Evolutionary conservation across 1,140 invertebrate genomes (phyloP).

Genomic region (Leptinotarsa defecta): DNA sequence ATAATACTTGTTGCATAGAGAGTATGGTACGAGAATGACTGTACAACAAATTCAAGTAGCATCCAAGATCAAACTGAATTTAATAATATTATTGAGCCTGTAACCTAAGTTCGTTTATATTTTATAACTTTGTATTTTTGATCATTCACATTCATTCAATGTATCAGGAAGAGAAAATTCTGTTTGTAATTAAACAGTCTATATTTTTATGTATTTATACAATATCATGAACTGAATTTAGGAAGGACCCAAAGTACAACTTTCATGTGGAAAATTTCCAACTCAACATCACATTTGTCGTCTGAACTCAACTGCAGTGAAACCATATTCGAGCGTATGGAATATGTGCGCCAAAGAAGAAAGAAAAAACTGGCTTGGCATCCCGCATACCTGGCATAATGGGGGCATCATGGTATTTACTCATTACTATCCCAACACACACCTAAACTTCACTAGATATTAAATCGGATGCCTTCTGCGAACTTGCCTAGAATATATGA

Average conservation of each 20-base stretch:
- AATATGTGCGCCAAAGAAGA: slow-evolving; percentile 24
- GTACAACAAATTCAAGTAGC: no score
- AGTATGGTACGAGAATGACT: no score
- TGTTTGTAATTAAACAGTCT: no score
- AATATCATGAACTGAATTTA: no score
- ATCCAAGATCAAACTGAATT: no score
- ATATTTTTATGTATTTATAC: no score
- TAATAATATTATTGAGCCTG: no score
- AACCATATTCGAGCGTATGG: not conserved
- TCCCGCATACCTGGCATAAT: slow-evolving; percentile 41
- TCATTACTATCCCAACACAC: slow-evolving; percentile 40
- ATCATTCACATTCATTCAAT: no score
- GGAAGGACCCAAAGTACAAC: not conserved
- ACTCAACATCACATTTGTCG: not conserved
- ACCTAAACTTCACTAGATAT: slow-evolving; percentile 37
- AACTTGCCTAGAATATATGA: slow-evolving; percentile 11
- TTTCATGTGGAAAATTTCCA: not conserved
- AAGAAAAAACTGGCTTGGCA: slow-evolving; percentile 30
- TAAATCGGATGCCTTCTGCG: slow-evolving; percentile 32
- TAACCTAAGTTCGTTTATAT: no score
- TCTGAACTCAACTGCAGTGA: not conserved
- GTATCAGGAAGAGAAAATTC: no score
- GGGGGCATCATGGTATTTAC: slow-evolving; percentile 40
- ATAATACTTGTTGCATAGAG: no score
- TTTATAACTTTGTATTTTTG: no score